Base-by-base conservation (phyloP, 2,113 vertebrate species). In the Neogale vison region DNA sequence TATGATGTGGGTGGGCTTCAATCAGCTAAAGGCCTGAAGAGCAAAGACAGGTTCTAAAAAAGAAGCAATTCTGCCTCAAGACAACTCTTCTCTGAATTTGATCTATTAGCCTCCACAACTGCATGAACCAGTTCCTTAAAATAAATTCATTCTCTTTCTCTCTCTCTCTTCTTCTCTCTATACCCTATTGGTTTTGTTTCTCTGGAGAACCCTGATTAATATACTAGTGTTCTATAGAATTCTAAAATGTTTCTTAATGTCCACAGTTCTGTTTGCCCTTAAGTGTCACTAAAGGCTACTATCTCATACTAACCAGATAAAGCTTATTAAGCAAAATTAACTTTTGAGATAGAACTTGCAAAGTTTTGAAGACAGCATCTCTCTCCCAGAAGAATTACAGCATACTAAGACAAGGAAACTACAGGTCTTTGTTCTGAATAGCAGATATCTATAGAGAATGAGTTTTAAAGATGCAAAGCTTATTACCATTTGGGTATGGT, bases 401-500 rank as follows among this genome's bases (percentile, higher is more conserved):
- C 9, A 96, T 4, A 87, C 26, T 0, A 57, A 14, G 69, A 34
- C 10, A 91, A 57, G 63, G 71, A 87, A 36, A 96, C 34, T 63
- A 17, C 4, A 72, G 36, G 52, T 50, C 67, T 83, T 72, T 69
- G 20, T 12, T 83, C 23, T 55, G 3, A 95, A 42, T 81, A 85
- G 42, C 0, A 89, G 17, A 1, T 83, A 26, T 11, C 24, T 23
- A 45, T 7, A 36, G 10, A 80, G 14, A 85, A 84, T 42, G 13
- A 67, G 20, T 29, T 93, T 83, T 83, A 77, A 76, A 61, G 79
- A 18, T 59, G 45, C 1, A 94, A 74, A 96, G 80, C 99, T 96
- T 98, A 99, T 96, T 98, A 99, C 99, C 99, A 61, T 99, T 99
- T 94, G 99, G 98, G 98, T 99, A 99, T 2, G 99, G 99, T 39